Evolutionary conservation across 2,888 invertebrate species (phyloP), one percentile per base, ranked within the genome.

Genomic region (Pseudanteris insignis): DNA sequence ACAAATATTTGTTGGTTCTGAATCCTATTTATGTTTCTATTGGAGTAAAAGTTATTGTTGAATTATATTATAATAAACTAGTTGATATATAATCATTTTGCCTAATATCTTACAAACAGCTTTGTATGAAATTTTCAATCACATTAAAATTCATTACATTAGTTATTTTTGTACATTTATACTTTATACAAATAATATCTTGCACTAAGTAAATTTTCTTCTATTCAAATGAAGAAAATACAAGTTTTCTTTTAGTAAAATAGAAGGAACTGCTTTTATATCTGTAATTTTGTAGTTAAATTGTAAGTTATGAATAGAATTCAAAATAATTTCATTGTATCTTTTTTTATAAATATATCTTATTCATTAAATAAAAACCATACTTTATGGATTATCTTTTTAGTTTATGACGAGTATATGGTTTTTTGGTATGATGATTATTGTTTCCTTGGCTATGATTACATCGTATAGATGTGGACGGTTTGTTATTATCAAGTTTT

Each of bases 391-490:
- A 71, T 76, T 78, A 80, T 78, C 79, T 79, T 68, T 76, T 75
- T n/a, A 74, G 69, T 68, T 75, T 76, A 25, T 75, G 69, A 38
- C 78, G 75, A 61, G 58, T 74, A 51, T 80, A 80, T 13, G 79
- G 79, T 63, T 79, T 77, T 51, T 68, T 77, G 44, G 65, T 74
- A 30, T 75, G 74, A 37, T 74, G 69, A 21, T 24, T 41, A 55
- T 74, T 70, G 46, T 48, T 69, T 36, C 69, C 72, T 44, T 74
- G 66, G 61, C 65, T 72, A 18, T 67, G 66, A 30, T 72, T 68
- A 54, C 70, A 72, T 57, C 75, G 69, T 25, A 68, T 60, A 37
- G 80, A 79, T 10, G 77, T 74, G 70, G 79, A 79, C 70, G 79
- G 77, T 69, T 78, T 80, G 54, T 71, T 74, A 34, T 65, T 72